phyloP scores from a whole-genome alignment of 2,888 invertebrate genomes.

The Drosophila paracracens region DNA sequence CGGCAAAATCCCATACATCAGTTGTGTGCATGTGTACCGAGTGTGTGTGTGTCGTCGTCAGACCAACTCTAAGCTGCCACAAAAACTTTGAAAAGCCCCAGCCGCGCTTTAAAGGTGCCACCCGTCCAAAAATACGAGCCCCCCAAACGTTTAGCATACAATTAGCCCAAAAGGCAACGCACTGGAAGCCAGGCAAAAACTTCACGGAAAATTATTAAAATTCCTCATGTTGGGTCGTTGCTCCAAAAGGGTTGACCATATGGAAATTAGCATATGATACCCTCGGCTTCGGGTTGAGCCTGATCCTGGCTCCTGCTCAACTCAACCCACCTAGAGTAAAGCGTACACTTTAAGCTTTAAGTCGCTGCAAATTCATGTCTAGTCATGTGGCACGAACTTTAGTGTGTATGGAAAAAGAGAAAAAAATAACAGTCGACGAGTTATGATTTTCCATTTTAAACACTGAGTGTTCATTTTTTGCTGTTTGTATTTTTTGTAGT shows the following conservation, averaged over 20 bases:
- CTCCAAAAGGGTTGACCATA: constrained; percentile 78
- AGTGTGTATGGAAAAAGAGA: constrained; percentile 23
- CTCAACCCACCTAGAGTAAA: neutral
- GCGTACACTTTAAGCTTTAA: constrained; percentile 65
- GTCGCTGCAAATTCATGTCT: constrained; percentile 51
- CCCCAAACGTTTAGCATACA: constrained; percentile 79
- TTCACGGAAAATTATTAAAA: constrained; percentile 80
- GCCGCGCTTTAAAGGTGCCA: constrained; percentile 33
- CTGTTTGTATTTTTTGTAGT: constrained; percentile 26
- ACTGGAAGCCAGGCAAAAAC: constrained; percentile 66
- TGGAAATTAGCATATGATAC: constrained; percentile 82
- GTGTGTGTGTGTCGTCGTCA: constrained; percentile 19
- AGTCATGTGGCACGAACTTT: constrained; percentile 63
- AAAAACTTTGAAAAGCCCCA: constrained; percentile 64
- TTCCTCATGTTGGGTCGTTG: constrained; percentile 62
- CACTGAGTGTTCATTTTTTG: constrained; percentile 48
- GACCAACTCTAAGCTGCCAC: constrained; percentile 65
- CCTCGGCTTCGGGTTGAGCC: constrained; percentile 40
- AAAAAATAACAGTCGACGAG: constrained; percentile 53
- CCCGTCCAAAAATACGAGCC: constrained; percentile 31
- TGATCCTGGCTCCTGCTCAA: neutral
- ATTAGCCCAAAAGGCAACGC: constrained; percentile 78
- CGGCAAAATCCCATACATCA: constrained; percentile 58
- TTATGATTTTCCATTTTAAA: constrained; percentile 69
- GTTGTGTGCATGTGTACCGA: neutral